These are phyloP conservation scores for Ctenosaura bakeri DNA, from an alignment of 2,797 vertebrate species.

Conservation along the genomic window DNA sequence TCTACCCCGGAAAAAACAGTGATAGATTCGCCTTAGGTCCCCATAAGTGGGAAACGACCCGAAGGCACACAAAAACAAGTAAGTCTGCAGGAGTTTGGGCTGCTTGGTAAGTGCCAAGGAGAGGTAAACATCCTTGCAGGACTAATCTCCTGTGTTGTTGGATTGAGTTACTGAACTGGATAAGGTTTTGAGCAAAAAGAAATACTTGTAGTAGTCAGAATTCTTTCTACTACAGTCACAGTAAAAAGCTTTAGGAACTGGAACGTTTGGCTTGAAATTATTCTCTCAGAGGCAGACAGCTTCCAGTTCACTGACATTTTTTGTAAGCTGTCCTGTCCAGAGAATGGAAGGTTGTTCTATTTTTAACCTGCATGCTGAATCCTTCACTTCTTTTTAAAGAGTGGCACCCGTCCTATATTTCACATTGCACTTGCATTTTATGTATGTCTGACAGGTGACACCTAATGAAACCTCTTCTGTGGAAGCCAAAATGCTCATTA, in stretches of 20 bases:
- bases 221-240: background rate
- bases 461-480: background rate
- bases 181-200: background rate
- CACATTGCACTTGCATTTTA: background rate
- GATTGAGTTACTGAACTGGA: background rate
- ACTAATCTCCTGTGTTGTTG: too few relatives aligned
- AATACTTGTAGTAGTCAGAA: background rate
- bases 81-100: background rate
- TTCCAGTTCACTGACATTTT: background rate
- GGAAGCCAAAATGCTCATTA: background rate
- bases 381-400: background rate
- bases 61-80: background rate
- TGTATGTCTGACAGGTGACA: background rate
- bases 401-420: background rate
- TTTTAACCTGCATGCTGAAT: background rate
- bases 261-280: background rate
- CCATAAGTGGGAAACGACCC: too few relatives aligned
- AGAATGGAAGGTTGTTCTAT: background rate
- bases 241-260: background rate
- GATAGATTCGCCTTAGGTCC: too few relatives aligned
- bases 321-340: background rate
- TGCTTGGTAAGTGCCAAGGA: background rate
- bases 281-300: background rate
- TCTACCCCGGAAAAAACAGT: too few relatives aligned
- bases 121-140: background rate